Evolutionary conservation across 2,113 vertebrate genomes (phyloP).

Genomic region (Archilochus colubris): DNA sequence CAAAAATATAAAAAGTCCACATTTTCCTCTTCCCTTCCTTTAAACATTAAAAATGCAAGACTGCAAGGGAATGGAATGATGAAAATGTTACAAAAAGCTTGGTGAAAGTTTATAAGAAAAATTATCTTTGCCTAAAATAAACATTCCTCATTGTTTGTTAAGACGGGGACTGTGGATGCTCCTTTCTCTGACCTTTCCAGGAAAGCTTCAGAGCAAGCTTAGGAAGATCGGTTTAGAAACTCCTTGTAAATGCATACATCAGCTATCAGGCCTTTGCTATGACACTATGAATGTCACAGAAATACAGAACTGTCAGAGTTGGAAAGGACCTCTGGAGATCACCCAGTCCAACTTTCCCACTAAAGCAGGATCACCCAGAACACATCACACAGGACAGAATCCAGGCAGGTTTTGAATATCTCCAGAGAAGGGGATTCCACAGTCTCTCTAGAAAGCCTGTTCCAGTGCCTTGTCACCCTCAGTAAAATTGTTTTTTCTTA

Average conservation of each 20-base stretch:
- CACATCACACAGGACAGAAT: too few species aligned
- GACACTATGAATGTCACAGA: background rate
- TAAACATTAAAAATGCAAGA: background rate
- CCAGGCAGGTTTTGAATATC: too few species aligned
- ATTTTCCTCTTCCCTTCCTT: background rate
- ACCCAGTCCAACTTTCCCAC: too few species aligned
- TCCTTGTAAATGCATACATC: background rate
- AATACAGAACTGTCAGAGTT: too few species aligned
- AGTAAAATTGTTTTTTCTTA: too few species aligned
- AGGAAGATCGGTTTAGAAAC: background rate
- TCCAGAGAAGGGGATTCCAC: too few species aligned
- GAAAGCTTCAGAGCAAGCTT: background rate
- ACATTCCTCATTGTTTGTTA: background rate
- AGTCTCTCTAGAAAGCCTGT: too few species aligned
- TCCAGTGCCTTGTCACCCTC: too few species aligned
- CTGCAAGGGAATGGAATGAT: background rate
- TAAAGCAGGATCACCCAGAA: too few species aligned
- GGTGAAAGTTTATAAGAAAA: background rate
- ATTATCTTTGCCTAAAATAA: background rate
- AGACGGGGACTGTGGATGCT: background rate
- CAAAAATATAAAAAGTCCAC: background rate
- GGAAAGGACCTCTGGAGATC: too few species aligned
- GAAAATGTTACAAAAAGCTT: background rate
- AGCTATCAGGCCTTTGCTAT: background rate
- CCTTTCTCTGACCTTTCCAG: background rate